Base-by-base conservation (phyloP, 2,888 invertebrate genomes). In the Lomographa bimaculata region DNA sequence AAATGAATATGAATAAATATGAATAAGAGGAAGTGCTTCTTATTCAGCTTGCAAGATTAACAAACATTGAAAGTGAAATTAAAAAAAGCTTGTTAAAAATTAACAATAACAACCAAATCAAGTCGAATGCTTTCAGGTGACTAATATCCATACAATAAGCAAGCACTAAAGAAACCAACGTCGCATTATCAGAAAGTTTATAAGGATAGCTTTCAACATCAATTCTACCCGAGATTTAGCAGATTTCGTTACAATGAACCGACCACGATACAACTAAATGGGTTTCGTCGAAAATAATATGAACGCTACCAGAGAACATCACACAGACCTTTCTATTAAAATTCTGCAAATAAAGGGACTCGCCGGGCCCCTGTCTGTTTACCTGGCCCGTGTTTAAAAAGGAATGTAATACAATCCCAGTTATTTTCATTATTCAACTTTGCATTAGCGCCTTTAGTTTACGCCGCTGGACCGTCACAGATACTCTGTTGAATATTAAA, bases 341-440 rank as follows among this genome's bases (percentile, higher is more conserved):
- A 86, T 85, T 84, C 79, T 79, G 76, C 75, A 77, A 79, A 84
- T 83, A 84, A 79, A 79, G 77, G 81, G 71, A 63, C 66, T 56
- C 58, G 61, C 67, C 18, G 60, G n/a, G 56, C 65, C 83, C 80
- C 75, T 74, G 80, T 80, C 79, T 71, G 71, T 73, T 76, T 77
- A 80, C 77, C 79, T 75, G 71, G 59, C 68, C 69, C 64, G 61
- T 67, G 75, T 78, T 82, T 78, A 71, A 78, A 77, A 70, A 71
- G 81, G 85, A 85, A 86, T 84, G 80, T 80, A 82, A 83, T 80
- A 82, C 79, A 75, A 76, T 70, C 75, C 72, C 61, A 77, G 81
- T 76, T 82, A 81, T 83, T 83, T 82, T 75, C 83, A 82, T 84
- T 84, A 78, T 79, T 76, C 71, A 74, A 69, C 56, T 68, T 64